phyloP scores from a whole-genome alignment of 1,140 invertebrate genomes.

The Monomorium pharaonis region DNA sequence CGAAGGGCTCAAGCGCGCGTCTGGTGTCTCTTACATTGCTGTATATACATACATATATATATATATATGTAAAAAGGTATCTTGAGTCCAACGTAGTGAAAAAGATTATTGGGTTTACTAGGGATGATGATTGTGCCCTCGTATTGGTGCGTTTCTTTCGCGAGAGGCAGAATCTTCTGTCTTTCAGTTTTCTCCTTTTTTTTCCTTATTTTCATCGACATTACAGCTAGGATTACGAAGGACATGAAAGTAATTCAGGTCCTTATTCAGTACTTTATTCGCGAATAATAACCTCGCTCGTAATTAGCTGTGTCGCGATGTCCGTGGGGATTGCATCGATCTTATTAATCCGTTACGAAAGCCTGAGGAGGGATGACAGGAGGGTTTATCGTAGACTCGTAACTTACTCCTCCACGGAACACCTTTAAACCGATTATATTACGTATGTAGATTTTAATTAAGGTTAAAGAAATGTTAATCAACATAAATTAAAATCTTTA shows the following conservation, averaged over 20 bases:
- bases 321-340: slow-evolving; percentile 1
- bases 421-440: neutral
- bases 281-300: slow-evolving; percentile 28
- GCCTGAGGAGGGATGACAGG: neutral
- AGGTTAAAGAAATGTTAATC: neutral
- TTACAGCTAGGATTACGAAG: slow-evolving; percentile 17
- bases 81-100: slow-evolving; percentile 44
- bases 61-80: slow-evolving; percentile 14
- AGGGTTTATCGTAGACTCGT: neutral
- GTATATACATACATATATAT: neutral
- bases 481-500: neutral
- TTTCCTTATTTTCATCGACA: neutral
- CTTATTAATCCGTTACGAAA: slow-evolving; percentile 12
- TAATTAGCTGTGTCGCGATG: slow-evolving; percentile 44
- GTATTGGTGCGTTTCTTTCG: slow-evolving; percentile 31
- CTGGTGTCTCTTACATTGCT: slow-evolving; percentile 3
- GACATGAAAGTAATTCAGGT: slow-evolving; percentile 34
- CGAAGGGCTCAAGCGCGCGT: slow-evolving; percentile 7
- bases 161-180: slow-evolving; percentile 25
- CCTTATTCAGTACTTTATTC: slow-evolving; percentile 4
- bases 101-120: slow-evolving; percentile 54
- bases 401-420: neutral
- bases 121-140: slow-evolving; percentile 24
- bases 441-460: neutral
- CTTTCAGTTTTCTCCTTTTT: slow-evolving; percentile 10